Evolutionary conservation across 2,888 invertebrate species (phyloP), one percentile per base, ranked within the genome.

Genomic region (Xestobium rufovillosum): DNA sequence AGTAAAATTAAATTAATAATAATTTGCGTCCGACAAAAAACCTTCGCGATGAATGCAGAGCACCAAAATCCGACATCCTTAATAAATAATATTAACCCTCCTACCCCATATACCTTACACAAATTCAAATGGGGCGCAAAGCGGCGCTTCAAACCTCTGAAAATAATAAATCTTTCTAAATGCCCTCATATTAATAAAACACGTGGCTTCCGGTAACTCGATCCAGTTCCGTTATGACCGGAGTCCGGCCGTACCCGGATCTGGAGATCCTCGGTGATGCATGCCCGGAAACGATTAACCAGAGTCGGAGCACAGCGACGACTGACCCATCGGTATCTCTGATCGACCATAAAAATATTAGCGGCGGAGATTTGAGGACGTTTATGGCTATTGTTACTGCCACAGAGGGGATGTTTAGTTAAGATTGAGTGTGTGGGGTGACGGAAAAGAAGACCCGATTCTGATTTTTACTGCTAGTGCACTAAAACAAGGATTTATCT

Each of bases 271-370:
- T 38, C 44, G 43, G 49, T 56, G 57, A 58, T 59, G 52, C 55
- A 57, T 56, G 52, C 43, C 59, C 60, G 65, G 63, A 63, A 63
- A 48, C 61, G 60, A 63, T 63, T 63, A 62, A 58, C 48, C 52
- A 49, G 50, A 55, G 58, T 55, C 49, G 52, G 50, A n/a, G n/a
- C n/a, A n/a, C 41, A 45, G 50, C 48, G 39, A 40, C 48, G 48
- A 53, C 56, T 59, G 62, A 62, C 62, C 60, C 63, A 57, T 59
- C 59, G 60, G 58, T 65, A 64, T 65, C 65, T 61, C 55, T 59
- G 63, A 65, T 65, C 63, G 57, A 52, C 63, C 63, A 61, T 64
- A 64, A 65, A 64, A 65, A 63, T 65, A 64, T 64, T 65, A 65
- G 65, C 60, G 60, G 59, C 55, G 52, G 51, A 50, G 58, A 59